These are phyloP conservation scores for Trachelus stipa DNA, from an alignment of 2,888 invertebrate species.

Conservation along the genomic window DNA sequence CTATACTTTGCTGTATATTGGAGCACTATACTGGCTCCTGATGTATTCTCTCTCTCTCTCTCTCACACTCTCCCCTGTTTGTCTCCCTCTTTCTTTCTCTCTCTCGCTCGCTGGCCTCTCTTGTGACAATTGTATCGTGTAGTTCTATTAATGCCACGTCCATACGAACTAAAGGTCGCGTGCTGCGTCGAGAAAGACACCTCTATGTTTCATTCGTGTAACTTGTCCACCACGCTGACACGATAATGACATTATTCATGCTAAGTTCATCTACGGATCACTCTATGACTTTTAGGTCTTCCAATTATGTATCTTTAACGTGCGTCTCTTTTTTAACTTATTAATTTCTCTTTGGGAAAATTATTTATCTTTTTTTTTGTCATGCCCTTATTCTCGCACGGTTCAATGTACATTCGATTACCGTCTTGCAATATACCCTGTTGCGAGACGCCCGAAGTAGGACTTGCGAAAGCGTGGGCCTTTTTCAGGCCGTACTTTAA, in stretches of 20 bases:
- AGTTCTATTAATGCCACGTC: conserved; percentile 49
- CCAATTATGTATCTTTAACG: background rate
- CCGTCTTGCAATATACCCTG: background rate
- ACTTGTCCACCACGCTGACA: background rate
- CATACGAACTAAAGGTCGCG: conserved; percentile 30
- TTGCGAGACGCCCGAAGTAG: background rate
- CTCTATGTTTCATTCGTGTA: background rate
- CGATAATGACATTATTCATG: background rate
- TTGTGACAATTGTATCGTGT: background rate
- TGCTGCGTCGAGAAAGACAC: background rate
- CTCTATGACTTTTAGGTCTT: background rate
- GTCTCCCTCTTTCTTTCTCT: background rate
- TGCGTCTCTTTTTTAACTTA: background rate
- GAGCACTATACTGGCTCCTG: background rate
- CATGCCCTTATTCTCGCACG: background rate
- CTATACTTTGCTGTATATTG: background rate
- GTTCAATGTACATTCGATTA: background rate
- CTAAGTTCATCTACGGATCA: background rate
- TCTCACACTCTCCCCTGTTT: background rate
- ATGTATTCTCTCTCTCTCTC: background rate
- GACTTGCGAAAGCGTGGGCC: background rate
- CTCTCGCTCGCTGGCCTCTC: background rate
- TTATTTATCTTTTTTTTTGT: conserved; percentile 17
- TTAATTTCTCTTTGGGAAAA: background rate
- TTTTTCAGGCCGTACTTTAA: background rate